Evolutionary conservation across 2,113 vertebrate species (phyloP), one percentile per base, ranked within the genome.

Genomic region (Australoheros scitulus): DNA sequence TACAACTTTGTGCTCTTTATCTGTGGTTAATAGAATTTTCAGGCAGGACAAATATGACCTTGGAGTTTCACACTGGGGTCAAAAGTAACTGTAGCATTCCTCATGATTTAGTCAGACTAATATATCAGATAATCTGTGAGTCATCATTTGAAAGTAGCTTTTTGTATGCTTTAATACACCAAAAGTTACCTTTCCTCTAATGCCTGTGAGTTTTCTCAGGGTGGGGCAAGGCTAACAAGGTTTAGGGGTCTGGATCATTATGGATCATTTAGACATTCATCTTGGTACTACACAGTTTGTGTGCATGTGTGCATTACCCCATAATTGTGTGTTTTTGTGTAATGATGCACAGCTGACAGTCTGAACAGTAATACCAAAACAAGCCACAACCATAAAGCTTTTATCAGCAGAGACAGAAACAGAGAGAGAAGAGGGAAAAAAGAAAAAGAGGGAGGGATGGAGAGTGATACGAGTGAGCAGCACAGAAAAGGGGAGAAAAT

Each of bases 231-330:
- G 64, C 72, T 76, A 89, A 85, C 77, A 81, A 74, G 64, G 57
- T 89, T 85, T 78, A 76, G 60, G 34, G 24, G 17, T 79, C 58
- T 20, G 50, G 56, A 86, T 86, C 84, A 84, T 86, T 84, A 84
- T 64, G 52, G 76, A 86, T 87, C 76, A 82, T 87, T 91, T 70
- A 82, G 61, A 55, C 77, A 83, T 87, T 80, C 58, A 86, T 85
- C 80, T 86, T 10, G 55, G 60, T 77, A 88, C 87, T 87, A 75
- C 78, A 86, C 4, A 57, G 29, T 34, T 76, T 47, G 57, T 47
- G 75, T 58, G 55, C 15, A 34, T 76, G 74, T 59, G 55, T 38
- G 34, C 55, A 41, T 76, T 77, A 76, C 26, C 47, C 76, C 64
- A 79, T 61, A 76, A 81, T 64, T 6, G 36, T 76, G 61, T 80